Evolutionary conservation across 2,888 invertebrate species (phyloP), one percentile per base, ranked within the genome.

Genomic region (Allygus modestus): DNA sequence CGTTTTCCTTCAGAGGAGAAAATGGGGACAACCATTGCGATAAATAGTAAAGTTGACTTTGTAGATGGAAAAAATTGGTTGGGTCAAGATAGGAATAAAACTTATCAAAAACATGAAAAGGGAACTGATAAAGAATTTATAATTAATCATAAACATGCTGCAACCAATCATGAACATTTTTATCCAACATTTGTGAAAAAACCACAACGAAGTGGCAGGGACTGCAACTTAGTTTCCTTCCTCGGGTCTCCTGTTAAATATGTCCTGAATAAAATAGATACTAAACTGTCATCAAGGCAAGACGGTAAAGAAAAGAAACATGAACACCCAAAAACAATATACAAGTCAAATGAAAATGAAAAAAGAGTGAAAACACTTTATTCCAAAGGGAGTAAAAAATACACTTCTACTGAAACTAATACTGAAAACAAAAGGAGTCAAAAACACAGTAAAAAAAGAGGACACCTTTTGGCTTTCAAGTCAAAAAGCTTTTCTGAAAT

Each of bases 141-240:
- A 33, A n/a, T 71, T 28, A 26, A 71, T n/a, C 43, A 43, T 7
- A 43, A 73, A 43, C 37, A 43, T 2, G 9, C 46, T 23, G 28
- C 43, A 23, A 11, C n/a, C 11, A 43, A 43, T 9, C 20, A 23
- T 11, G 9, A 46, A 0, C 23, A 43, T 73, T 20, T 4, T 15
- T 23, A 46, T 77, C 28, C 46, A 15, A 46, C 1, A 9, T 7
- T 41, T 0, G 41, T 46, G 28, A 43, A 77, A 77, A 77, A 77
- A 20, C 33, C 17, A 0, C 43, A 46, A n/a, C 75, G 28, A 23
- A 41, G n/a, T 31, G 20, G 20, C 31, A 73, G 43, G 20, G 75
- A 77, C n/a, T 77, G 75, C 26, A 77, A 37, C 15, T 77, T 77
- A 23, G 75, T 77, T n/a, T 77, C 75, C 15, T 77, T 77, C n/a